Conservation (phyloP, 2,888 invertebrate species). For the Oxytorus armatus region DNA sequence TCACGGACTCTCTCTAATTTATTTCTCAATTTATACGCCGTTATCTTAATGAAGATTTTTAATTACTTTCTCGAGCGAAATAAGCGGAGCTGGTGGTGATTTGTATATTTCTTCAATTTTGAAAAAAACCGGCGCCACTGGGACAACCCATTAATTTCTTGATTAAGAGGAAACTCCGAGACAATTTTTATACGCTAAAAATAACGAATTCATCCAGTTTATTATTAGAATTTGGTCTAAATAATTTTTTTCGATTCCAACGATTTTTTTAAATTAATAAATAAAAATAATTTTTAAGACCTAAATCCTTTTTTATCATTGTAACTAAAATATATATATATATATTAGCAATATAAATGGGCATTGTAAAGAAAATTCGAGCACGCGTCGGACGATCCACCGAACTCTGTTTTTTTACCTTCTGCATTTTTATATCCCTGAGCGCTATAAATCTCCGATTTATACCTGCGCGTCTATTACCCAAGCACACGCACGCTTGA, state of each 20-base stretch:
- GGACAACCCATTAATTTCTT: conserved; percentile 53
- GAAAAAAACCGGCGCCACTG: too few relatives aligned
- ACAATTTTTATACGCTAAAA: conserved; percentile 36
- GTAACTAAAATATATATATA: not conserved
- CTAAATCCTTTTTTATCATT: not conserved
- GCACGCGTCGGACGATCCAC: conserved; percentile 42
- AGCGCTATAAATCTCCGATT: conserved; percentile 63
- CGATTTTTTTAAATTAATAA: not conserved
- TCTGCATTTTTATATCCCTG: conserved; percentile 55
- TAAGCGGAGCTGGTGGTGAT: conserved; percentile 53
- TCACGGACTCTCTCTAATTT: conserved; percentile 61
- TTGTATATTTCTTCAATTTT: conserved; percentile 52
- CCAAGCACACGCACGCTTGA: conserved; percentile 46
- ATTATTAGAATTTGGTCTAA: conserved; percentile 1
- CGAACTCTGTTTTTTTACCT: conserved; percentile 35
- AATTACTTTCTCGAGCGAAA: conserved; percentile 73
- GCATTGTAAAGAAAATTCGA: conserved; percentile 44
- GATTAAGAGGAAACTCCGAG: conserved; percentile 39
- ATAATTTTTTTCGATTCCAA: not conserved
- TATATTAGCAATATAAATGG: not conserved
- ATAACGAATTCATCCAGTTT: conserved; percentile 15
- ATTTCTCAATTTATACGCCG: conserved; percentile 79
- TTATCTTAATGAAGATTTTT: conserved; percentile 78
- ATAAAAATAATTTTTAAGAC: not conserved
- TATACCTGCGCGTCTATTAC: conserved; percentile 61